Conservation (phyloP, 1,140 invertebrate genomes). For the Telenomus remus region DNA sequence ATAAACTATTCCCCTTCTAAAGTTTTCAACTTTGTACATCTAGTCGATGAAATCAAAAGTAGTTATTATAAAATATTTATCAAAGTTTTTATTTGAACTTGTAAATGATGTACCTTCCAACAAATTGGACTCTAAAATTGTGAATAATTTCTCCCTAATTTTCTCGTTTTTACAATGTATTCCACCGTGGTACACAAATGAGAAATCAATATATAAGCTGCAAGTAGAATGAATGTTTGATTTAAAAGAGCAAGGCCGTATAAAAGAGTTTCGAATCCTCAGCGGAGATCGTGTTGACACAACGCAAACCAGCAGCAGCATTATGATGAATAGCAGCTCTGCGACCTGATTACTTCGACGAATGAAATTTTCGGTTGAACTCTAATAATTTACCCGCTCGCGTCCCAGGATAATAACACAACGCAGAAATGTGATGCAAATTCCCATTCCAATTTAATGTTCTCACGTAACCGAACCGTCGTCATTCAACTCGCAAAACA, state of each 20-base stretch:
- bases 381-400: constrained; percentile 35
- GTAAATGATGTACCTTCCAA: too few species aligned
- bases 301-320: constrained; percentile 1
- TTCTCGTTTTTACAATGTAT: too few species aligned
- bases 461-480: constrained; percentile 19
- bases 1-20: constrained; percentile 16
- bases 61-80: too few species aligned
- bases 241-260: neutral
- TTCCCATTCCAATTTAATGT: constrained; percentile 45
- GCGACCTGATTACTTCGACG: constrained; percentile 52
- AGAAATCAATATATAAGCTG: neutral
- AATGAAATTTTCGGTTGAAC: constrained; percentile 59
- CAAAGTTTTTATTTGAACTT: too few species aligned
- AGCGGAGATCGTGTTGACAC: neutral
- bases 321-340: constrained; percentile 34
- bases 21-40: constrained; percentile 1
- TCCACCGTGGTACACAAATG: too few species aligned
- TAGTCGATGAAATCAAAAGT: too few species aligned
- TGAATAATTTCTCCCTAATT: too few species aligned
- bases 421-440: constrained; percentile 36
- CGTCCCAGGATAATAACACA: constrained; percentile 39
- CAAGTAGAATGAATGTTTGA: neutral
- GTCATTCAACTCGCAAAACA: neutral
- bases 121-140: too few species aligned
- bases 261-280: neutral